Percentiles rank a stretch among this genome's conserved stretches.
Conservation (phyloP, 2,113 vertebrate species). For the Pomatostomus ruficeps region DNA sequence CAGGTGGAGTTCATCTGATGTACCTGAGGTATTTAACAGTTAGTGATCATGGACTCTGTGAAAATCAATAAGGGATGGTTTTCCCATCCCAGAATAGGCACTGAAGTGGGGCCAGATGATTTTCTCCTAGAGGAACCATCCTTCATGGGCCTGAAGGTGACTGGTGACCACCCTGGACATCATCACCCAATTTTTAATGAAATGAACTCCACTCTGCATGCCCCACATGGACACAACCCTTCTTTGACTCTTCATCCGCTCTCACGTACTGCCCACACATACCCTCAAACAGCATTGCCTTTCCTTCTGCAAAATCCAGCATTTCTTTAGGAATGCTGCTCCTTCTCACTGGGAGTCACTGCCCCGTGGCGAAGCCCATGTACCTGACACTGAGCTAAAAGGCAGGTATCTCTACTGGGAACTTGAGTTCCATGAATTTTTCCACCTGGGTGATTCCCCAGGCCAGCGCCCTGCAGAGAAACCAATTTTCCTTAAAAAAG, state of each 20-base stretch:
- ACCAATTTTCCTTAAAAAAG: background rate
- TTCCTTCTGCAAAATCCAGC: background rate
- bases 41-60: background rate
- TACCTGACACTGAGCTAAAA: background rate
- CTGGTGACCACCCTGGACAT: background rate
- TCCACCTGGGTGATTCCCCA: background rate
- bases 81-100: background rate
- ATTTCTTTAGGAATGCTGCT: background rate
- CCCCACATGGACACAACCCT: fast-evolving
- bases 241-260: background rate
- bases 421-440: background rate
- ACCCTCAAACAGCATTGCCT: background rate
- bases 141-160: background rate
- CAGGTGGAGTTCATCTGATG: background rate
- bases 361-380: background rate
- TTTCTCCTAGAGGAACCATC: background rate
- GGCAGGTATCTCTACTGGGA: background rate
- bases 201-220: background rate
- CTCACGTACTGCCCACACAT: fast-evolving
- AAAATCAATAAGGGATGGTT: background rate
- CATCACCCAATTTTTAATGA: background rate
- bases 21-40: background rate
- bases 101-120: background rate
- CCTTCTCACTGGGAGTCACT: background rate
- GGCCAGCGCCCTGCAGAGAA: background rate